Conservation (phyloP, 2,113 vertebrate genomes). For the Oostethus manadensis region DNA sequence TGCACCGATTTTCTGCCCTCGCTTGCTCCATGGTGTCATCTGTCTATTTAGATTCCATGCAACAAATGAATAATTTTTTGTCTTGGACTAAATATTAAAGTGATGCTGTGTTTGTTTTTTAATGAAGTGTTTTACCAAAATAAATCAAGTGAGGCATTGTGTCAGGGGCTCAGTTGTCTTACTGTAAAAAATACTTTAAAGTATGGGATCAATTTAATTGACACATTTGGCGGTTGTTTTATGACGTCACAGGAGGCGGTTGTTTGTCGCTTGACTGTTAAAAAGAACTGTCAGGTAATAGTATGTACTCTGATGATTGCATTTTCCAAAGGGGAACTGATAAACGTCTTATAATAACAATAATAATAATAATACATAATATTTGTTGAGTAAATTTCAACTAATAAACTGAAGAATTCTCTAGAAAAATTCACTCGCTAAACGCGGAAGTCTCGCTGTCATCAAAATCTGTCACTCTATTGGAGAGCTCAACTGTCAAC, state of each 20-base stretch:
- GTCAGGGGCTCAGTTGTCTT: background rate
- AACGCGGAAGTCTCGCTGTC: background rate
- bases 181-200: too few relatives aligned
- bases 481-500: conserved; percentile 24
- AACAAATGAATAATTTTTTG: background rate
- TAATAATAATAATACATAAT: too few relatives aligned
- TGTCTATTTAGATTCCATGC: background rate
- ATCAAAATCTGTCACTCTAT: background rate
- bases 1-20: background rate
- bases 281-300: too few relatives aligned
- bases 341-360: too few relatives aligned
- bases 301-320: too few relatives aligned
- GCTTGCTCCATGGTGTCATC: background rate
- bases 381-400: background rate
- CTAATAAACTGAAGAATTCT: background rate
- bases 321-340: too few relatives aligned
- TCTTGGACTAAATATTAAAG: background rate
- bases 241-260: too few relatives aligned
- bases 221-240: too few relatives aligned
- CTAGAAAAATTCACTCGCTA: conserved; percentile 31
- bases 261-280: too few relatives aligned
- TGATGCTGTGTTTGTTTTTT: background rate
- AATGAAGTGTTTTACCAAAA: background rate
- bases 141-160: background rate
- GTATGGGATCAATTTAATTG: too few relatives aligned